These are phyloP conservation scores for Vidua macroura DNA, from an alignment of 2,113 vertebrate species.

Conservation along the genomic window DNA sequence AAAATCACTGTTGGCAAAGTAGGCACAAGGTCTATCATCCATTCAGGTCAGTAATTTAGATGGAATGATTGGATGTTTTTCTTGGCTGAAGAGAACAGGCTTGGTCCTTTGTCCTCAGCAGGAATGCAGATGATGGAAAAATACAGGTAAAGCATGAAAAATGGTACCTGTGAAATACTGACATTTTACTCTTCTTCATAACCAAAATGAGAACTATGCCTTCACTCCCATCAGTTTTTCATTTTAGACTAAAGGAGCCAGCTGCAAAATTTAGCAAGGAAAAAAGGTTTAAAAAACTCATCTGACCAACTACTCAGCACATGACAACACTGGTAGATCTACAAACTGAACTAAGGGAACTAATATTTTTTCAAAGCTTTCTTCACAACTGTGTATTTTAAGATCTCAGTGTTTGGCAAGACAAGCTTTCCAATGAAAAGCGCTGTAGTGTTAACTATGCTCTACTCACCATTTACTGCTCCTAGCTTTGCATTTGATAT, in stretches of 20 bases:
- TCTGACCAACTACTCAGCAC: background rate
- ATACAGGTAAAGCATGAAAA: background rate
- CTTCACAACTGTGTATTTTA: background rate
- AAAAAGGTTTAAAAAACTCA: background rate
- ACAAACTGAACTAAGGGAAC: background rate
- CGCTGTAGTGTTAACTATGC: background rate
- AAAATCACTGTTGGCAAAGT: background rate
- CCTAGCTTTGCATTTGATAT: conserved; percentile 58
- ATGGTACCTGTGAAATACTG: background rate
- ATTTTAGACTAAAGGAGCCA: background rate
- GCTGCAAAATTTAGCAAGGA: background rate
- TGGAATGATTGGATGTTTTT: conserved; percentile 9
- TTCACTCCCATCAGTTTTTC: background rate
- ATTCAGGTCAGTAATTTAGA: background rate
- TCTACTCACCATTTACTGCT: conserved; percentile 66
- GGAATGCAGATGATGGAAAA: conserved; percentile 18
- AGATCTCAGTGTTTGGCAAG: background rate
- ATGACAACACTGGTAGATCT: background rate
- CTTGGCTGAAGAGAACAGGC: background rate
- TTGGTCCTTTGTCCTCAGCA: background rate
- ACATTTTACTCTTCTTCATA: background rate
- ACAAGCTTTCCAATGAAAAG: background rate
- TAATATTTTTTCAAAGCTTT: background rate
- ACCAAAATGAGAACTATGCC: background rate
- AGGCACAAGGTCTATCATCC: background rate